Evolutionary conservation across 2,888 invertebrate genomes (phyloP).

Genomic region (Schrankia costaestrigalis): DNA sequence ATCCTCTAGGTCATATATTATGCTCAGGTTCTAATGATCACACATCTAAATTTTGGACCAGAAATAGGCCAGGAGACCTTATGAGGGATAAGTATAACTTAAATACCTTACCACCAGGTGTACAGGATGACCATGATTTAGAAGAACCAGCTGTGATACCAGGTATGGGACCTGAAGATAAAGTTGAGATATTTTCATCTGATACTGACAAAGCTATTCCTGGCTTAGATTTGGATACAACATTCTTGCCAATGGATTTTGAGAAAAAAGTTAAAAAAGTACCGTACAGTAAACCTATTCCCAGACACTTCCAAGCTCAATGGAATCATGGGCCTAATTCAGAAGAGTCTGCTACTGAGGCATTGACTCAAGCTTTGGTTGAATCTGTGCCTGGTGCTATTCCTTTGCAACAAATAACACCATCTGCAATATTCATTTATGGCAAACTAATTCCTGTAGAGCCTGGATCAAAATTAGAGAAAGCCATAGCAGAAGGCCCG

Average conservation of each 20-base stretch:
- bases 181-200: constrained; percentile 87
- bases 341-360: constrained; percentile 79
- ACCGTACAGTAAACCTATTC: constrained; percentile 97
- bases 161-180: constrained; percentile 99
- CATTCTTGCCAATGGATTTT: constrained; percentile 83
- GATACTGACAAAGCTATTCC: constrained; percentile 86
- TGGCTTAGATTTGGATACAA: constrained; percentile 90
- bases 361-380: constrained; percentile 85
- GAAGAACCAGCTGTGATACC: constrained; percentile 92
- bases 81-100: constrained; percentile 99
- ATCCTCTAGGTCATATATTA: constrained; percentile 98
- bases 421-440: constrained; percentile 90
- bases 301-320: constrained; percentile 97
- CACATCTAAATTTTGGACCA: constrained; percentile 99
- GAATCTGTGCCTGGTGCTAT: constrained; percentile 90
- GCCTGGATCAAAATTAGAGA: constrained; percentile 87
- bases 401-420: constrained; percentile 87
- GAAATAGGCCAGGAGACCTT: constrained; percentile 98
- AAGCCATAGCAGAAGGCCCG: constrained; percentile 88
- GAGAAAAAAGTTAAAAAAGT: constrained; percentile 90
- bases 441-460: constrained; percentile 91
- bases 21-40: constrained; percentile 99
- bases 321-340: constrained; percentile 90
- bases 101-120: constrained; percentile 93
- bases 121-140: constrained; percentile 75